Evolutionary conservation across 2,888 invertebrate genomes (phyloP), one percentile per base, ranked within the genome.

Genomic region (Melolontha melolontha): DNA sequence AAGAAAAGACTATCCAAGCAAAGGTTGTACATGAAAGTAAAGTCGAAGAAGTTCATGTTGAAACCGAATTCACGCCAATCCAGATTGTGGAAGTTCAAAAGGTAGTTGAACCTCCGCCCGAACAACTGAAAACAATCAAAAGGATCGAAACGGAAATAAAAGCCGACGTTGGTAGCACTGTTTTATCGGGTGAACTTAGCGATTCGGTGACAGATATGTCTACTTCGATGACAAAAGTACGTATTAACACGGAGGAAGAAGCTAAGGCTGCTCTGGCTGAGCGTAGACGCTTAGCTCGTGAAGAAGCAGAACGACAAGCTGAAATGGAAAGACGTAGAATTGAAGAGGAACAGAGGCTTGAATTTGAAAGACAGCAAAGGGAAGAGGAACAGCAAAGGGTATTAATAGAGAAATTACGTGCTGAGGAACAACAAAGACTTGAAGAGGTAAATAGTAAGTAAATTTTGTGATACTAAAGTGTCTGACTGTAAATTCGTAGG

Each of bases 251-350:
- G 1, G 96, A 95, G 84, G 96, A 95, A 82, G 91, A 96, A 81
- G 97, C 97, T 7, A 97, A 96, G 84, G 96, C 96, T 14, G 96
- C 96, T 66, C 85, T 97, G 66, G 96, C 97, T 0, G 97, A 97
- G 85, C 87, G 95, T 70, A 86, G 97, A 73, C 87, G 95, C 68
- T 85, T 94, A 69, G 96, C 96, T 10, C 84, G 97, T 14, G 97
- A 96, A 84, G 96, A 96, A 82, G 93, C 96, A 10, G 97, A 97
- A 86, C 84, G 91, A 69, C 94, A 95, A 83, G 96, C 96, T 1
- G 95, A 96, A 82, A 84, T 92, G 57, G 96, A 96, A 84, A 86
- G 93, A 75, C 87, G 89, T 76, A 87, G 89, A 73, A 82, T 89
- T 73, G 92, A 93, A 80, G 91, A 90, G 62, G 92, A 93, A 81